Evolutionary conservation across 1,140 invertebrate genomes (phyloP), one percentile per base, ranked within the genome.

Genomic region (Agrypnia vestita): DNA sequence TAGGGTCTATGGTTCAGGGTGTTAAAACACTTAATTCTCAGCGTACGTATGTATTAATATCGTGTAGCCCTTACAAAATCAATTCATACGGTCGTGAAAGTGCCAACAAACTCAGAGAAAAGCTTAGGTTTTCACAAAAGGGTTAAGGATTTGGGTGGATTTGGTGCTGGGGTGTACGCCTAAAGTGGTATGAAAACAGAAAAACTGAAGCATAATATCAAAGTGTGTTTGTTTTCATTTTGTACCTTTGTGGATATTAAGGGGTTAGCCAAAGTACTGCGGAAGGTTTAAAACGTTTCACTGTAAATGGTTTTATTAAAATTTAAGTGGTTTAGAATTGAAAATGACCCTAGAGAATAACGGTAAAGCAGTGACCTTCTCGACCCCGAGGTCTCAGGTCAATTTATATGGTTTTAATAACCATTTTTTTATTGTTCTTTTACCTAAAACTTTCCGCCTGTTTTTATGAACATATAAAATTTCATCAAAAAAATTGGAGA

Each of bases 191-290:
- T 51, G n/a, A 51, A 1, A 51, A 51, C 49, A 51, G 49, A 51
- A 51, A 35, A 35, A 12, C 49, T 15, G 11, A 8, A 15, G 49
- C 49, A 51, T 15, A 12, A 51, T 51, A 15, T 51, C 49, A 51
- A 51, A 51, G 49, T 51, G 49, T 51, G 49, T 51, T 51, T 51
- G 49, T 51, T 51, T 51, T 51, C n/a, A 15, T 51, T 51, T 51
- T 13, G 49, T 51, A 51, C 49, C 49, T 51, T 51, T 51, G 49
- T 13, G 49, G 25, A 35, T 15, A 51, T 51, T 51, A 51, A 9
- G 11, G 49, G 49, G 11, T 51, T 15, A 15, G 49, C 11, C 11
- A 51, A 12, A 51, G 11, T 51, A 13, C 49, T 35, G 6, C 49
- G n/a, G 49, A 15, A 15, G 49, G 49, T 51, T 51, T 13, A 51